phyloP scores from a whole-genome alignment of 2,113 vertebrate genomes.

The Oriolus oriolus region DNA sequence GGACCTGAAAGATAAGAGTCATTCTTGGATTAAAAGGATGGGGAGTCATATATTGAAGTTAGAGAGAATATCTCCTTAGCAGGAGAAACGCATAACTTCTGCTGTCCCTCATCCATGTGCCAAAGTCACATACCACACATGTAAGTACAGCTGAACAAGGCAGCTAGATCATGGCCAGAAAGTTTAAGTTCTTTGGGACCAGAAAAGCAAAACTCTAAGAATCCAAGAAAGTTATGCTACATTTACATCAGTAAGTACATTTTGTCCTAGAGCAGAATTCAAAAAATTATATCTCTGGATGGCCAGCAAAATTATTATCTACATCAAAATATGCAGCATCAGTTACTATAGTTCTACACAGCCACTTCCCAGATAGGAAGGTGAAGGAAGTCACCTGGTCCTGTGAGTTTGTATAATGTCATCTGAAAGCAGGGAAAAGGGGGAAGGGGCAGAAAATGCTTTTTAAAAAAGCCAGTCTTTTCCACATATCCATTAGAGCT shows the following conservation, averaged over 20 bases:
- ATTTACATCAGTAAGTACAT: not conserved
- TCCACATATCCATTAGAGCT: not conserved
- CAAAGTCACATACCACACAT: not conserved
- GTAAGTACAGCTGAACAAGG: not conserved
- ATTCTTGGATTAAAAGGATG: not conserved
- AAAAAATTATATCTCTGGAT: not conserved
- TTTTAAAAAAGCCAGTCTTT: not conserved
- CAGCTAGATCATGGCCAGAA: not conserved
- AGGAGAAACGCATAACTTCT: not conserved
- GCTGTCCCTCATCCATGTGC: not conserved
- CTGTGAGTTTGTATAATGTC: not conserved
- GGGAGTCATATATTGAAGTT: not conserved
- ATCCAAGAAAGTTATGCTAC: not conserved
- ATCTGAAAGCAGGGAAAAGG: not conserved
- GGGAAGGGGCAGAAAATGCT: fast-evolving
- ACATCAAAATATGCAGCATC: not conserved
- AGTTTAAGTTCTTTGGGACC: not conserved
- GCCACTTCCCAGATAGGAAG: not conserved
- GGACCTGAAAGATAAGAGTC: not conserved
- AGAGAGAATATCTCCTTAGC: not conserved
- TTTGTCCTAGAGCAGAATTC: not conserved
- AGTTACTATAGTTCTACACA: not conserved
- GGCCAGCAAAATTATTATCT: not conserved
- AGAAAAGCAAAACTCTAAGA: not conserved
- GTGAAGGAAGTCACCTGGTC: not conserved